A percentile compares a stretch with the other conserved stretches of the same genome.
phyloP scores from a whole-genome alignment of 2,113 vertebrate genomes.

The Eidolon helvum region DNA sequence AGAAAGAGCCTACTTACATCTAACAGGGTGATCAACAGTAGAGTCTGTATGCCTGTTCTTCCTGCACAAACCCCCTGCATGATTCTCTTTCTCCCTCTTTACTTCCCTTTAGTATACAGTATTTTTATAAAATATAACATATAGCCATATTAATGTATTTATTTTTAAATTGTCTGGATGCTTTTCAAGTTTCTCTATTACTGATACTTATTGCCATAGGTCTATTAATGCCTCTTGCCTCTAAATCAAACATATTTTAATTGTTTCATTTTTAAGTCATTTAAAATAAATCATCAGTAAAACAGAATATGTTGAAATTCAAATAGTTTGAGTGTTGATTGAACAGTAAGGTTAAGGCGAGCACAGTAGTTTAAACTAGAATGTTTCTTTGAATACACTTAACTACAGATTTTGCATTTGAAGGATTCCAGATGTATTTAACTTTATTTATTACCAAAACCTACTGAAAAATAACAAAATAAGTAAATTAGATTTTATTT shows the following conservation, averaged over 20 bases:
- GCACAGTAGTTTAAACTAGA: not conserved
- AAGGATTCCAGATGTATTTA: not conserved
- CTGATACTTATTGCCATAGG: not conserved
- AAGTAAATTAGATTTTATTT: not conserved
- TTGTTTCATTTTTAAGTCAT: not conserved
- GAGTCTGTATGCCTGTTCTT: not conserved
- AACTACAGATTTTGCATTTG: not conserved
- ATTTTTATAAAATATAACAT: not conserved
- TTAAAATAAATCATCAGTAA: constrained; percentile 2
- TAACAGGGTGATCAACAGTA: fast-evolving
- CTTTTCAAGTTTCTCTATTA: not conserved
- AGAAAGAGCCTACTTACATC: not conserved
- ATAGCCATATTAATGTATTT: not conserved
- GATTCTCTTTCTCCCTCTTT: not conserved
- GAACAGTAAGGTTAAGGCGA: not conserved
- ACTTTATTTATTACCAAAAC: not conserved
- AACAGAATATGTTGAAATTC: not conserved
- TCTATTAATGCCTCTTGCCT: not conserved
- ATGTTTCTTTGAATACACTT: not conserved
- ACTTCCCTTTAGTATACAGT: not conserved
- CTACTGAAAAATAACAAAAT: not conserved
- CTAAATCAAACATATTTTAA: not conserved
- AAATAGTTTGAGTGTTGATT: not conserved
- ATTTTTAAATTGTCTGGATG: not conserved
- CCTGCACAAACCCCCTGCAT: fast-evolving